Evolutionary conservation across 2,888 invertebrate species (phyloP).

Genomic region (Chymomyza caudatula): DNA sequence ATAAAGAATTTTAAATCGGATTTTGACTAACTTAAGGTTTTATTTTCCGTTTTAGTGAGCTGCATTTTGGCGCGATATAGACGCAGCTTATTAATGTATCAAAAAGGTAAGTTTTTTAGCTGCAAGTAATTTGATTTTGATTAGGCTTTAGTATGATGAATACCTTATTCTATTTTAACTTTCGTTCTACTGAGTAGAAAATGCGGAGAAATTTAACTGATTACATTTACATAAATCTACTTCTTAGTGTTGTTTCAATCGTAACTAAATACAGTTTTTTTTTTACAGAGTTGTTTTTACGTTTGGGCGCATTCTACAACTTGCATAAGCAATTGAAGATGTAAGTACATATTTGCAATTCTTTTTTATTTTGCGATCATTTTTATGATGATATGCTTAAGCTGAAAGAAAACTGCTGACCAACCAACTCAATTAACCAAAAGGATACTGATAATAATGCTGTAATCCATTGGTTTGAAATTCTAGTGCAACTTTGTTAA

Average conservation of each 20-base stretch:
- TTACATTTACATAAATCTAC: not conserved
- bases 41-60: not conserved
- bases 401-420: conserved; percentile 51
- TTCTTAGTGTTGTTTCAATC: not conserved
- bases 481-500: not conserved
- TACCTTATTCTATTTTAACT: conserved; percentile 54
- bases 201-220: conserved; percentile 59
- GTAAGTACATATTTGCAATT: not conserved
- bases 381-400: conserved; percentile 43
- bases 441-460: conserved; percentile 51
- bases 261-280: not conserved
- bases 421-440: conserved; percentile 51
- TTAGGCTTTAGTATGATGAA: conserved; percentile 44
- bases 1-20: not conserved
- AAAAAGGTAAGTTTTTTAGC: not conserved
- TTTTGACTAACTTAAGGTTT: not conserved
- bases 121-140: not conserved
- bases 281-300: not conserved
- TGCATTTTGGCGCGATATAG: not conserved
- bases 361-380: not conserved
- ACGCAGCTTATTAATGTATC: not conserved
- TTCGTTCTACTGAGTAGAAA: conserved; percentile 65
- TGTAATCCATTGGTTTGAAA: not conserved
- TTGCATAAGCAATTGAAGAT: not conserved
- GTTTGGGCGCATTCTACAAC: not conserved